Evolutionary conservation across 2,797 vertebrate genomes (phyloP).

Genomic region (Sebastes steindachneri): DNA sequence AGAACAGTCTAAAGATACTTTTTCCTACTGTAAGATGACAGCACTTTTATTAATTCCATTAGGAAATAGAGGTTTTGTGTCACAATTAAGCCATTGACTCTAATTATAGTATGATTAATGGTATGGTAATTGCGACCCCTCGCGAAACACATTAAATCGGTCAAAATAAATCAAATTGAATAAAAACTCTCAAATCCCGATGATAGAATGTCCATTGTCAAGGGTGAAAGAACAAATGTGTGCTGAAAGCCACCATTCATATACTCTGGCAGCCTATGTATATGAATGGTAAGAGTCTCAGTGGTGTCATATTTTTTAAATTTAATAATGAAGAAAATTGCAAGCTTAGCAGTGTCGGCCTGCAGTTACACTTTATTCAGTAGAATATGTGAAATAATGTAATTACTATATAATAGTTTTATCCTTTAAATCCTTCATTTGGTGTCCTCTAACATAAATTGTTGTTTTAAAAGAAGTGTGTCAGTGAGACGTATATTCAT

Average conservation of each 20-base stretch:
- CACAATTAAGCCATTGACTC: conserved; percentile 81
- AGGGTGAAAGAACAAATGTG: conserved; percentile 41
- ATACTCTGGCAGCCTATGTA: not conserved
- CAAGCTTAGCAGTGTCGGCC: not conserved
- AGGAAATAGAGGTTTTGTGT: conserved; percentile 83
- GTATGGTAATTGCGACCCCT: conserved; percentile 83
- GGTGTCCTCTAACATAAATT: not conserved
- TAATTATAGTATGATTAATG: conserved; percentile 91
- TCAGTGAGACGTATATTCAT: not conserved
- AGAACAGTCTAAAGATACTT: conserved; percentile 12
- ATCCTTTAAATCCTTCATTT: not conserved
- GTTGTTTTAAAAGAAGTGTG: not conserved
- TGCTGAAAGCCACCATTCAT: conserved; percentile 10
- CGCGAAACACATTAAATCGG: conserved; percentile 77
- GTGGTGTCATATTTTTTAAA: not conserved
- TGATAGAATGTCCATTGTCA: conserved; percentile 36
- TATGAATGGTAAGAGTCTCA: conserved; percentile 9
- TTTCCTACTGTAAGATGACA: conserved; percentile 48
- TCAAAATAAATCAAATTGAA: conserved; percentile 80
- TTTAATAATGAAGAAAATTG: conserved; percentile 9
- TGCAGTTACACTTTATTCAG: not conserved
- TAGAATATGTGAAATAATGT: not conserved
- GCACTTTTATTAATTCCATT: conserved; percentile 79
- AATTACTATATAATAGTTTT: not conserved
- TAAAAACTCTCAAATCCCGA: conserved; percentile 64